A percentile compares a stretch with the other conserved stretches of the same genome.
Evolutionary conservation across 2,888 invertebrate genomes (phyloP).

Genomic region (Tinea pellionella): DNA sequence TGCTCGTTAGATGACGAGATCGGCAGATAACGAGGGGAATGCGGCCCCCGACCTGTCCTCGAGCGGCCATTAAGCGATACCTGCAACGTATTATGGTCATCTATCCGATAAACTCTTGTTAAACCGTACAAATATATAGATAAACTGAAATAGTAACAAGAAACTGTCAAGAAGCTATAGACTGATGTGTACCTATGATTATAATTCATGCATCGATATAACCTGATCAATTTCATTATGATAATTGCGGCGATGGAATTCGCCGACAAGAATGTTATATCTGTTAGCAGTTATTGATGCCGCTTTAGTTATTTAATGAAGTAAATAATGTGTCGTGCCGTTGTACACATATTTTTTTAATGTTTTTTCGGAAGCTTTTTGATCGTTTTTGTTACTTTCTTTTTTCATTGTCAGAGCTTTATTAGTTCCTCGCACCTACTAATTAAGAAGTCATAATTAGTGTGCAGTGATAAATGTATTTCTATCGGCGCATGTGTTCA

Average conservation of each 20-base stretch:
- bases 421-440: conserved; percentile 10
- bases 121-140: not conserved
- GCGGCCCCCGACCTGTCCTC: conserved; percentile 2
- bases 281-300: not conserved
- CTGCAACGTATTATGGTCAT: conserved; percentile 2
- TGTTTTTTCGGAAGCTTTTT: conserved; percentile 6
- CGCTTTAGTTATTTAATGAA: conserved; percentile 2
- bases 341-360: not conserved
- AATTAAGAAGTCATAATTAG: conserved; percentile 13
- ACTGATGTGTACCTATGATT: too few species aligned
- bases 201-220: not conserved
- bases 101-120: not conserved
- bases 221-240: conserved; percentile 11
- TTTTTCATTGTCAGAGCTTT: not conserved
- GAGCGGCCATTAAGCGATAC: conserved; percentile 4
- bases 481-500: conserved; percentile 4
- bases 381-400: not conserved
- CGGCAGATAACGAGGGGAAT: conserved; percentile 10
- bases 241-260: conserved; percentile 8
- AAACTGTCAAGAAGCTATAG: not conserved
- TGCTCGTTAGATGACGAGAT: conserved; percentile 13
- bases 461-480: conserved; percentile 8
- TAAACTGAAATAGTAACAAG: conserved; percentile 8
- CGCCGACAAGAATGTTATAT: conserved; percentile 11
- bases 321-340: not conserved